Conservation (phyloP, 2,888 invertebrate genomes). For the Carterocephalus palaemon region DNA sequence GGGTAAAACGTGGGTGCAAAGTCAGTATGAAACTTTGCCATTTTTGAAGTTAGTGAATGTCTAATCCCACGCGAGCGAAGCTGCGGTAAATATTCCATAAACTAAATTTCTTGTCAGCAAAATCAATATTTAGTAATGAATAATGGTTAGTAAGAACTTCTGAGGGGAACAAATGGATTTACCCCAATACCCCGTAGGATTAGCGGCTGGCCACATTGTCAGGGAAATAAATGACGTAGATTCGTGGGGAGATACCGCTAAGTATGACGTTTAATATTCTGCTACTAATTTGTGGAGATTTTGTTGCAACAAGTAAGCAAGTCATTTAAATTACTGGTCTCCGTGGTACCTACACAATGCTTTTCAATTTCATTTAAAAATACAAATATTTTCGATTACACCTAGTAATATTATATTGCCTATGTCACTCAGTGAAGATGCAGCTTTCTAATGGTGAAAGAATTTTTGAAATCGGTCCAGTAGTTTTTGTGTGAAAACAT, state of each 20-base stretch:
- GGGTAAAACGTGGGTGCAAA: too few relatives aligned
- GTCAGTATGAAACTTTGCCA: too few relatives aligned
- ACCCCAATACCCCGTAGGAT: slow-evolving; percentile 46
- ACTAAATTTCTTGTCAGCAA: slow-evolving; percentile 15
- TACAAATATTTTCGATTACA: too few relatives aligned
- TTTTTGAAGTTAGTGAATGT: too few relatives aligned
- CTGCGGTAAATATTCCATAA: not conserved
- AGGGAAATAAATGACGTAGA: slow-evolving; percentile 32
- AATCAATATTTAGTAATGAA: slow-evolving; percentile 29
- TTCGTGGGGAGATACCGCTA: slow-evolving; percentile 50
- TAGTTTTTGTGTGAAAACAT: too few relatives aligned
- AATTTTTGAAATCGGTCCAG: too few relatives aligned
- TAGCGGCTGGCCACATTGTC: slow-evolving; percentile 41
- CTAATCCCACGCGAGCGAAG: too few relatives aligned
- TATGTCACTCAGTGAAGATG: too few relatives aligned
- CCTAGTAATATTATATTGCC: too few relatives aligned
- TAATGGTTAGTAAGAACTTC: slow-evolving; percentile 27
- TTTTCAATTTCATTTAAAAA: too few relatives aligned
- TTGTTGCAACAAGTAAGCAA: slow-evolving; percentile 28
- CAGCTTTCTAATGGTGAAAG: too few relatives aligned
- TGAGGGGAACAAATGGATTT: slow-evolving; percentile 38
- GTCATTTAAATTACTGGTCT: slow-evolving; percentile 7
- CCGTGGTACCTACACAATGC: not conserved
- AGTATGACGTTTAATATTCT: slow-evolving; percentile 45
- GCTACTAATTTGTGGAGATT: slow-evolving; percentile 43